Percentiles rank a stretch among this genome's conserved stretches.
phyloP scores from a whole-genome alignment of 1,140 invertebrate genomes.

The Lepidostoma basale region DNA sequence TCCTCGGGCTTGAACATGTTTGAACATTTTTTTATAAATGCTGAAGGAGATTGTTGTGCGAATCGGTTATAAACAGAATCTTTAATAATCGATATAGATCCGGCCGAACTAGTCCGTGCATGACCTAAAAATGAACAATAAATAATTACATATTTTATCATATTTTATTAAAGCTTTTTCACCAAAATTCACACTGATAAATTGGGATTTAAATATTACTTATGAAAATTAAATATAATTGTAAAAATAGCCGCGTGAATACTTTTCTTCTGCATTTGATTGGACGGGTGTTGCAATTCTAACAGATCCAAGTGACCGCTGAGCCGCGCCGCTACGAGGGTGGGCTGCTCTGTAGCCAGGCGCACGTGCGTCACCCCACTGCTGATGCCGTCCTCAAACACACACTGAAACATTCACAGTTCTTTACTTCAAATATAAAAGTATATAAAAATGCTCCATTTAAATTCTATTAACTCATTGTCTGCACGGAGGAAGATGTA shows the following conservation, averaged over 20 bases:
- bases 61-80: conserved; percentile 26
- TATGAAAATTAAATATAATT: not conserved
- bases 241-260: not conserved
- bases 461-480: no score
- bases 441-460: no score
- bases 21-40: not conserved
- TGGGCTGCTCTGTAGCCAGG: conserved; percentile 62
- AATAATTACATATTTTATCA: not conserved
- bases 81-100: conserved; percentile 56
- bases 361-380: conserved; percentile 78
- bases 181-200: no score
- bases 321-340: conserved; percentile 78
- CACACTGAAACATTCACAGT: conserved; percentile 73
- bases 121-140: conserved; percentile 63
- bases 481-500: no score
- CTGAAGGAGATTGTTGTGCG: conserved; percentile 10
- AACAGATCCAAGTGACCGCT: conserved; percentile 85
- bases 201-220: no score
- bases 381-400: conserved; percentile 73
- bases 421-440: no score
- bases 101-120: conserved; percentile 76
- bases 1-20: not conserved
- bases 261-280: conserved; percentile 35
- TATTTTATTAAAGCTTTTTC: not conserved
- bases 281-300: conserved; percentile 64